phyloP scores from a whole-genome alignment of 2,797 vertebrate species.

The Macropodus opercularis region DNA sequence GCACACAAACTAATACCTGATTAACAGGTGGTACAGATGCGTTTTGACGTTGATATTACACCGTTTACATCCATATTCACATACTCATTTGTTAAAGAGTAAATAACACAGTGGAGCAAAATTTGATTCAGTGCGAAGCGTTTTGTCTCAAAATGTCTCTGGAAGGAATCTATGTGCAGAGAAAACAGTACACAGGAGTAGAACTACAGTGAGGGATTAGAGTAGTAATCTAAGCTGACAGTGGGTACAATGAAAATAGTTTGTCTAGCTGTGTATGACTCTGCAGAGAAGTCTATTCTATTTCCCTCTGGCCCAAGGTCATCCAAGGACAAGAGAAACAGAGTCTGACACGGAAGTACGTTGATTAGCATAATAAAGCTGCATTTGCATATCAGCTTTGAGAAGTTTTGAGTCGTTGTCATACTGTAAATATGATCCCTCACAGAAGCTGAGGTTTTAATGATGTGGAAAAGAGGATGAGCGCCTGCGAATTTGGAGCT shows the following conservation, averaged over 20 bases:
- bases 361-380: conserved; percentile 3
- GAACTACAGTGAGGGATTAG: conserved; percentile 41
- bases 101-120: neutral
- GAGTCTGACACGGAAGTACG: neutral
- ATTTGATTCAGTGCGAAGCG: neutral
- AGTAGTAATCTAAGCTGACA: conserved; percentile 45
- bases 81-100: neutral
- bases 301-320: conserved; percentile 16
- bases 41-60: too few species aligned
- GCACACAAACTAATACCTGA: too few species aligned
- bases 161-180: neutral
- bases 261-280: conserved; percentile 9
- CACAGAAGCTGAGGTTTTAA: conserved; percentile 38
- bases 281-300: conserved; percentile 15
- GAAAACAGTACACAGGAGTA: conserved; percentile 3
- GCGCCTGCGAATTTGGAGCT: conserved; percentile 51
- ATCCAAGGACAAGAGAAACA: conserved; percentile 28
- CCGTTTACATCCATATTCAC: neutral
- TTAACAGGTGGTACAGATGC: too few species aligned
- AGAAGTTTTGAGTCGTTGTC: conserved; percentile 24
- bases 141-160: conserved; percentile 17
- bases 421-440: neutral
- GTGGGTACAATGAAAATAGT: conserved; percentile 22
- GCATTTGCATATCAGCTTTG: conserved; percentile 13
- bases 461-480: conserved; percentile 55